Evolutionary conservation across 2,113 vertebrate species (phyloP).

Genomic region (Halcyon senegalensis): DNA sequence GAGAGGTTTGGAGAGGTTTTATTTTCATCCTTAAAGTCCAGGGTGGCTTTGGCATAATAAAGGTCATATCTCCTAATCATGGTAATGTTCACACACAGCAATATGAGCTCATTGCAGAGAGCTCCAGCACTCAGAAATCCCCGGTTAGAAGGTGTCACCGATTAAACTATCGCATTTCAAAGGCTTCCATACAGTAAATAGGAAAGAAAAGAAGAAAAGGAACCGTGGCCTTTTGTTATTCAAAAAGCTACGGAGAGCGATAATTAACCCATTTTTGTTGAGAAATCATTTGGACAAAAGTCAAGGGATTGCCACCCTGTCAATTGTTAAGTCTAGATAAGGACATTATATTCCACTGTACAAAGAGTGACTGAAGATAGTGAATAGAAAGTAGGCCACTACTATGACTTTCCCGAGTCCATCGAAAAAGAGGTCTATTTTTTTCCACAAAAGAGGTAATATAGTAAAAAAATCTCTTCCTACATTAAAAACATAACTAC

Average conservation of each 20-base stretch:
- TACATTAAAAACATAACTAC: slow-evolving; percentile 86
- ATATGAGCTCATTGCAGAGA: slow-evolving; percentile 80
- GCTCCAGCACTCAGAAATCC: slow-evolving; percentile 78
- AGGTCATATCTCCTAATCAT: slow-evolving; percentile 81
- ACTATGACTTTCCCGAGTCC: slow-evolving; percentile 74
- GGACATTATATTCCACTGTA: slow-evolving; percentile 80
- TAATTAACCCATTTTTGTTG: slow-evolving; percentile 94
- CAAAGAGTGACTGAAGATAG: slow-evolving; percentile 78
- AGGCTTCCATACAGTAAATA: slow-evolving; percentile 85
- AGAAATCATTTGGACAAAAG: slow-evolving; percentile 87
- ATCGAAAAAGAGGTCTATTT: slow-evolving; percentile 66
- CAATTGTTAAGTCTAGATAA: slow-evolving; percentile 85
- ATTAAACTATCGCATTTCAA: slow-evolving; percentile 87
- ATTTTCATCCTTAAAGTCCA: slow-evolving; percentile 80
- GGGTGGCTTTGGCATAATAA: slow-evolving; percentile 80
- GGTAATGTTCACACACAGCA: slow-evolving; percentile 79
- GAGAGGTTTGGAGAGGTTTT: slow-evolving; percentile 71
- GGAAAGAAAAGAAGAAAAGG: slow-evolving; percentile 89
- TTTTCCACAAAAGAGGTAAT: slow-evolving; percentile 55
- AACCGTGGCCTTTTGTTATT: slow-evolving; percentile 91
- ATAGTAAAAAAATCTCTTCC: slow-evolving; percentile 67
- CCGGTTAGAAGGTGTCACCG: slow-evolving; percentile 81
- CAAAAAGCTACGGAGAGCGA: slow-evolving; percentile 89
- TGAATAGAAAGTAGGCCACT: slow-evolving; percentile 83
- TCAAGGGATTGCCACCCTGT: slow-evolving; percentile 85